A percentile compares a stretch with the other conserved stretches of the same genome.
phyloP scores from a whole-genome alignment of 1,140 invertebrate genomes.

The Druon quercuslanigerum region DNA sequence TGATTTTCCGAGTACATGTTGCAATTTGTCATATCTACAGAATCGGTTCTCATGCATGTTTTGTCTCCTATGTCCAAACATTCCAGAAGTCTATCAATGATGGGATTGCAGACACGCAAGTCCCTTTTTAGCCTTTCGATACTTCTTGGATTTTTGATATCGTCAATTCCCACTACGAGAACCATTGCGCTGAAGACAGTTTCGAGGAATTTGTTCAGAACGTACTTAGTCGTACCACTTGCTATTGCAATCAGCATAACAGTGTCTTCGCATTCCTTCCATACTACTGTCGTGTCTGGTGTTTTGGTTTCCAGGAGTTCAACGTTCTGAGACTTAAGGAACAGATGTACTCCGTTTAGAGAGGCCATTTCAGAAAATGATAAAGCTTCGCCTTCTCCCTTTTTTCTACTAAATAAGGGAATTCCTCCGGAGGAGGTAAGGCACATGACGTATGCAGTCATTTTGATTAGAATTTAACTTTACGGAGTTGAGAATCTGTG shows the following conservation, averaged over 20 bases:
- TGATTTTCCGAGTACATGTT: conserved; percentile 83
- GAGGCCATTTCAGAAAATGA: conserved; percentile 88
- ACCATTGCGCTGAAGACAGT: conserved; percentile 85
- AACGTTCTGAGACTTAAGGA: conserved; percentile 83
- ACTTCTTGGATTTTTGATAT: conserved; percentile 84
- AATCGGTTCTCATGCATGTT: conserved; percentile 77
- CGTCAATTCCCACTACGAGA: conserved; percentile 85
- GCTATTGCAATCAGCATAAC: conserved; percentile 82
- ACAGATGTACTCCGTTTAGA: conserved; percentile 90
- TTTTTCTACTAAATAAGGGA: conserved; percentile 83
- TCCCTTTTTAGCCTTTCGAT: conserved; percentile 88
- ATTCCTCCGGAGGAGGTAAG: conserved; percentile 83
- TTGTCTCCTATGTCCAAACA: conserved; percentile 81
- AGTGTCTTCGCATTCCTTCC: conserved; percentile 84
- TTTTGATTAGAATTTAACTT: conserved; percentile 52
- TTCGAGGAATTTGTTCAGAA: conserved; percentile 81
- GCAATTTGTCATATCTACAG: conserved; percentile 80
- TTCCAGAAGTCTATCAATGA: conserved; percentile 85
- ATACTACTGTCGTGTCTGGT: conserved; percentile 82
- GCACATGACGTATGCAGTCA: conserved; percentile 83
- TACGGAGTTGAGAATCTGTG: too few relatives aligned
- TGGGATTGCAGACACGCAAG: conserved; percentile 83
- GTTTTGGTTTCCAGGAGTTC: conserved; percentile 81
- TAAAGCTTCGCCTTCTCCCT: conserved; percentile 81
- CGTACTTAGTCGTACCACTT: conserved; percentile 79